phyloP scores from a whole-genome alignment of 2,797 vertebrate genomes.

The Coregonus suidteri region DNA sequence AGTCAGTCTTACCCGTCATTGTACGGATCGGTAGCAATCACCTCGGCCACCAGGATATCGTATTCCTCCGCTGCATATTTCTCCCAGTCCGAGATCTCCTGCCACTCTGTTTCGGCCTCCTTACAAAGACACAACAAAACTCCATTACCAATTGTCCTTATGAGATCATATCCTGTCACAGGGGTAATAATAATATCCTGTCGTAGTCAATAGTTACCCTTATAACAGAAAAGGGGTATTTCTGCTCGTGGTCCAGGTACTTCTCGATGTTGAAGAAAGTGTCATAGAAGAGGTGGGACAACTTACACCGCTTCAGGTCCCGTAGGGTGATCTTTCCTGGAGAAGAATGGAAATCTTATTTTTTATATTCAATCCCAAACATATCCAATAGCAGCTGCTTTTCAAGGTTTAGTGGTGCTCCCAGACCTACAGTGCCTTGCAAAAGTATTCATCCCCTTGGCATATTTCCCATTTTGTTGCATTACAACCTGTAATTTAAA shows the following conservation, averaged over 20 bases:
- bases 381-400: not conserved
- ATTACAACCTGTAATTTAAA: too few relatives aligned
- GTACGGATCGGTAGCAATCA: constrained; percentile 85
- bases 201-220: constrained; percentile 66
- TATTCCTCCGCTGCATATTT: constrained; percentile 92
- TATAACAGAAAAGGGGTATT: constrained; percentile 84
- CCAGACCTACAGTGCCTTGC: too few relatives aligned
- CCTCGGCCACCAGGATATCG: constrained; percentile 89
- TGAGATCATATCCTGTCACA: not conserved
- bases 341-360: constrained; percentile 3
- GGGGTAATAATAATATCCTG: too few relatives aligned
- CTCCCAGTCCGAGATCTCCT: constrained; percentile 93
- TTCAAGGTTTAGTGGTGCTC: not conserved
- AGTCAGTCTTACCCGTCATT: constrained; percentile 84
- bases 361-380: too few relatives aligned
- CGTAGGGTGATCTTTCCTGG: constrained; percentile 88
- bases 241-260: constrained; percentile 95
- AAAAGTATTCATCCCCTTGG: too few relatives aligned
- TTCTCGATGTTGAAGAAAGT: constrained; percentile 97
- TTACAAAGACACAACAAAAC: constrained; percentile 49
- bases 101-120: constrained; percentile 84
- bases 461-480: too few relatives aligned
- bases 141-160: not conserved
- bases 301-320: constrained; percentile 88
- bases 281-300: constrained; percentile 90